These are phyloP conservation scores for Botia kubotai DNA, from an alignment of 2,797 vertebrate species.

Conservation along the genomic window DNA sequence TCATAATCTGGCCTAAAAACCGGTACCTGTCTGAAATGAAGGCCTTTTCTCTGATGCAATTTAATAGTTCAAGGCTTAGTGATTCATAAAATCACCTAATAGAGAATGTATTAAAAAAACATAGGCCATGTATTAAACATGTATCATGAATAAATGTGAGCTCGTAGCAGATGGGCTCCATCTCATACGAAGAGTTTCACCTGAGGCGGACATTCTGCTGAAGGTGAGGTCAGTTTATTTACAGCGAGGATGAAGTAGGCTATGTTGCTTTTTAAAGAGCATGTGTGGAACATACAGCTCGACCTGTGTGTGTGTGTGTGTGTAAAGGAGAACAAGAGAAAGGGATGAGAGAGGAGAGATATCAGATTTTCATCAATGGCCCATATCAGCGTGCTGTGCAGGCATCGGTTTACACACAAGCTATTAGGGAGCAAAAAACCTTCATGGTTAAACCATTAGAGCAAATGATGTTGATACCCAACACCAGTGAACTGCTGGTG, in stretches of 20 bases:
- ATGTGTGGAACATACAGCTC: background rate
- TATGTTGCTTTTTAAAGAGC: slow-evolving; percentile 31
- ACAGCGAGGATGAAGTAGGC: slow-evolving; percentile 27
- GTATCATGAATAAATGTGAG: background rate
- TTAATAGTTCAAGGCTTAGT: background rate
- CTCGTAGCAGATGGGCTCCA: slow-evolving; percentile 12
- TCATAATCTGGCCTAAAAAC: background rate
- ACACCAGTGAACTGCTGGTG: slow-evolving; percentile 26
- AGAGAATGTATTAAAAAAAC: background rate
- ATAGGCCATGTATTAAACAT: background rate
- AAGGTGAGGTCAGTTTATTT: slow-evolving; percentile 44
- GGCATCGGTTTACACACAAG: slow-evolving; percentile 38
- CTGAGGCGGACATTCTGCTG: slow-evolving; percentile 19
- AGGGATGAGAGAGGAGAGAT: background rate
- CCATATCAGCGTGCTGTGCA: slow-evolving; percentile 9
- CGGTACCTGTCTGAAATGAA: background rate
- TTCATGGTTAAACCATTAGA: slow-evolving; percentile 51
- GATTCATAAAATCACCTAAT: background rate
- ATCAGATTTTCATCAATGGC: slow-evolving; percentile 28
- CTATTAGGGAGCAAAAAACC: slow-evolving; percentile 34
- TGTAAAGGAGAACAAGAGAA: slow-evolving; percentile 6
- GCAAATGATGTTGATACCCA: slow-evolving; percentile 51
- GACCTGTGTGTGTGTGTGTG: slow-evolving; percentile 7
- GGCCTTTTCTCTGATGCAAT: background rate
- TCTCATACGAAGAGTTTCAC: slow-evolving; percentile 21